Conservation (phyloP, 2,113 vertebrate species). For the Pterocles burchelli region DNA sequence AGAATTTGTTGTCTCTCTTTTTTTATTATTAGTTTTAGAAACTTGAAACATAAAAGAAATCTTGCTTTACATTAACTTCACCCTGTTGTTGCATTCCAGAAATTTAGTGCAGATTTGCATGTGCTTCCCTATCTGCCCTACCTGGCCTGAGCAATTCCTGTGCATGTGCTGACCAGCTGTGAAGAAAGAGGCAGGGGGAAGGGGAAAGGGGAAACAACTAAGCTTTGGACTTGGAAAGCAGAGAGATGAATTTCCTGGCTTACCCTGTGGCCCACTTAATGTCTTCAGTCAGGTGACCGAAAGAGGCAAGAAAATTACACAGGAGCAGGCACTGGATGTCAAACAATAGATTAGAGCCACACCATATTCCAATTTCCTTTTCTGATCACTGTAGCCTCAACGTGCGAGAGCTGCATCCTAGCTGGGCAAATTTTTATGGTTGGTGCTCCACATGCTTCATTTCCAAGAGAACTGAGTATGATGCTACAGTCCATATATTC, state of each 20-base stretch:
- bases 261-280: constrained; percentile 57
- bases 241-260: constrained; percentile 59
- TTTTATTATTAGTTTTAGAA: constrained; percentile 60
- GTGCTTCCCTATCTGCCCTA: constrained; percentile 35
- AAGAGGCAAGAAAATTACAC: constrained; percentile 59
- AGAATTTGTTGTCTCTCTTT: constrained; percentile 54
- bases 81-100: constrained; percentile 58
- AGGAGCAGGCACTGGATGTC: constrained; percentile 33
- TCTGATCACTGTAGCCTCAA: not conserved
- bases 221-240: constrained; percentile 39
- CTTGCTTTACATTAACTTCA: constrained; percentile 50
- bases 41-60: constrained; percentile 56
- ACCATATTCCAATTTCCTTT: constrained; percentile 27
- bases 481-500: not conserved
- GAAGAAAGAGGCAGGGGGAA: constrained; percentile 9
- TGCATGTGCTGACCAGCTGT: constrained; percentile 67
- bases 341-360: constrained; percentile 29
- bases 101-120: constrained; percentile 32
- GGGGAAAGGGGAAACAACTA: constrained; percentile 26
- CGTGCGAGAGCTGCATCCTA: not conserved
- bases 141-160: constrained; percentile 34
- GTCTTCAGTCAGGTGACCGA: constrained; percentile 52
- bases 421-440: not conserved
- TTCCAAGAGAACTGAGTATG: not conserved
- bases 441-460: not conserved